A percentile compares a stretch with the other conserved stretches of the same genome.
Evolutionary conservation across 2,113 vertebrate genomes (phyloP).

Genomic region (Rissa tridactyla): DNA sequence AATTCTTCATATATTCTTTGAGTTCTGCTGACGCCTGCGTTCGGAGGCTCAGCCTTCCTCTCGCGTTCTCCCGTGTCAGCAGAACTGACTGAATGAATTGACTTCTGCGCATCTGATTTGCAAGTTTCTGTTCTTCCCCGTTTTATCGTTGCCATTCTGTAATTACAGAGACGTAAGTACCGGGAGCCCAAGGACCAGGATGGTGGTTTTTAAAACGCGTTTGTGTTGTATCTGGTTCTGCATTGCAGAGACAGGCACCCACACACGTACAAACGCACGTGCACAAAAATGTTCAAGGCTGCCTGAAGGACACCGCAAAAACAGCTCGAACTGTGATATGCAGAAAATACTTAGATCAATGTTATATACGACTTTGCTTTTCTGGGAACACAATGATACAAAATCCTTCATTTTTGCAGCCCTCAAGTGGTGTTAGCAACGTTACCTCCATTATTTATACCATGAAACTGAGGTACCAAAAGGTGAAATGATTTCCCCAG

Average conservation of each 20-base stretch:
- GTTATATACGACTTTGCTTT: neutral
- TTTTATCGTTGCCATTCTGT: neutral
- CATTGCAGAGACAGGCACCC: neutral
- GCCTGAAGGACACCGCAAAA: neutral
- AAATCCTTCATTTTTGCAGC: neutral
- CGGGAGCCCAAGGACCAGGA: neutral
- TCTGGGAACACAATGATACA: neutral
- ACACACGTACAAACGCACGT: fast-evolving
- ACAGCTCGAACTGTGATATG: neutral
- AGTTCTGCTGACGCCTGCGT: conserved; percentile 41
- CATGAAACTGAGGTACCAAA: neutral
- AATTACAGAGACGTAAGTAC: neutral
- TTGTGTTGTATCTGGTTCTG: neutral
- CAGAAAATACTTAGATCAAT: neutral
- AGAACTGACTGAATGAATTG: conserved; percentile 16
- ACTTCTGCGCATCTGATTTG: conserved; percentile 14
- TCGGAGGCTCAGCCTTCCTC: neutral
- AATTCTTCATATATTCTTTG: conserved; percentile 13
- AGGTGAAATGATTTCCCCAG: neutral
- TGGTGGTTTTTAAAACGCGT: neutral
- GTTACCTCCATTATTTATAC: neutral
- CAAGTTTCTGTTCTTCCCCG: neutral
- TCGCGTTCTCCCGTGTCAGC: neutral
- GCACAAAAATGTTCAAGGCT: neutral
- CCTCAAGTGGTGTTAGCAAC: neutral